Evolutionary conservation across 2,113 vertebrate genomes (phyloP), one percentile per base, ranked within the genome.

Genomic region (Saccopteryx leptura): DNA sequence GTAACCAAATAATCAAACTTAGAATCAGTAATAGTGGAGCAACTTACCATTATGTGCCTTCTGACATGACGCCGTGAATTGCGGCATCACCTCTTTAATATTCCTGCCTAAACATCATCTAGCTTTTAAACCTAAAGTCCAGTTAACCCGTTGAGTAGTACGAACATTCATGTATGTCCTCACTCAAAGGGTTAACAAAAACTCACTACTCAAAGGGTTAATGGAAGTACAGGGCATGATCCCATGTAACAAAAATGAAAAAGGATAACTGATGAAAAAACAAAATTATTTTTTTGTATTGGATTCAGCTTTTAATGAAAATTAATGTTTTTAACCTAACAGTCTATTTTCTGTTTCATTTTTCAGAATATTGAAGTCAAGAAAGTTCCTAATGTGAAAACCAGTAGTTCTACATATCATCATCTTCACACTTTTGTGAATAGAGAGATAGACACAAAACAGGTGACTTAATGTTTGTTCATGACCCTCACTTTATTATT

Each of bases 361-460:
- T 96, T 96, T 75, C 96, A 99, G 99, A 98, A 95, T 92, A 97
- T 99, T n/a, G 98, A 98, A 58, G 31, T 97, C 72, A 98, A 98
- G 75, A 98, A 97, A 89, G 69, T 84, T 12, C 90, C 97, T 69
- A 56, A 97, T 0, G 87, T 98, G n/a, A 99, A 98, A 97, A 96
- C 98, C 71, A 98, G 96, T n/a, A 98, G 97, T 75, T 99, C 99
- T 69, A 99, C 99, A 2, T 99, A 98, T 88, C 98, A 99, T 84
- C 99, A 99, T 98, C 97, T 99, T 97, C 98, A 98, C 15, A 96
- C 97, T 50, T 96, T 98, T 0, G 99, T 99, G 97, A 98, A 99
- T 95, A 98, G 98, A 98, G 99, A 99, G 97, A 78, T n/a, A 1
- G 96, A 98, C 2, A 88, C 86, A 33, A 39, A 97, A 4, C 99